Base-by-base conservation (phyloP, 1,140 invertebrate species). In the Lordiphosa clarofinis region DNA sequence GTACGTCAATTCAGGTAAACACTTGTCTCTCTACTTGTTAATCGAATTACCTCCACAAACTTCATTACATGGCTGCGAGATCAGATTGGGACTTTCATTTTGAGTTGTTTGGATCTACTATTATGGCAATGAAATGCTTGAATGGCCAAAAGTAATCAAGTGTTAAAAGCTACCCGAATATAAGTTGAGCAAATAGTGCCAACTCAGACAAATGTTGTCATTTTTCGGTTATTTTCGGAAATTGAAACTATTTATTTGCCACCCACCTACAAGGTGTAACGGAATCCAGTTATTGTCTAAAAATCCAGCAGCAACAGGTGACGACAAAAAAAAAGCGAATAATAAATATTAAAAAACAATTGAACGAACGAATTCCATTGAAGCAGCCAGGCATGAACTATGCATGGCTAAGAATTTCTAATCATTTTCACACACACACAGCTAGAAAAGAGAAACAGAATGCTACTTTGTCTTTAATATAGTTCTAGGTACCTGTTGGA, bases 321-420 rank as follows among this genome's bases (percentile, higher is more conserved):
- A 36, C 15, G 8, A 36, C 6, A 48, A 4, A 33, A 12, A 35
- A 13, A 33, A 11, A 48, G 9, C 21, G 21, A 36, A 35, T 36
- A 48, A 48, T 35, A 44, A 44, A 11, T 10, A 44, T n/a, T 48
- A 24, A 24, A 24, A 24, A 24, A 24, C 21, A 24, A 48, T 48
- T 36, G 10, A 28, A 37, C 21, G 47, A 33, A 31, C 21, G 50
- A 60, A 81, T 81, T 81, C 76, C 76, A 65, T 48, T 57, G 36
- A 59, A 37, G 38, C 78, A 76, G 39, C 63, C 44, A 84, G 63
- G 72, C 78, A 81, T 81, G 68, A 81, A 82, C 72, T 76, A 82
- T 72, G 60, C 54, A 57, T 53, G 57, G 54, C 73, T 58, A 72
- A 82, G 76, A 81, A 81, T 76, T 50, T 67, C 11, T 42, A 59